Percentiles rank a stretch among this genome's conserved stretches.
Evolutionary conservation across 2,888 invertebrate genomes (phyloP).

Genomic region (Ethmia dodecea): DNA sequence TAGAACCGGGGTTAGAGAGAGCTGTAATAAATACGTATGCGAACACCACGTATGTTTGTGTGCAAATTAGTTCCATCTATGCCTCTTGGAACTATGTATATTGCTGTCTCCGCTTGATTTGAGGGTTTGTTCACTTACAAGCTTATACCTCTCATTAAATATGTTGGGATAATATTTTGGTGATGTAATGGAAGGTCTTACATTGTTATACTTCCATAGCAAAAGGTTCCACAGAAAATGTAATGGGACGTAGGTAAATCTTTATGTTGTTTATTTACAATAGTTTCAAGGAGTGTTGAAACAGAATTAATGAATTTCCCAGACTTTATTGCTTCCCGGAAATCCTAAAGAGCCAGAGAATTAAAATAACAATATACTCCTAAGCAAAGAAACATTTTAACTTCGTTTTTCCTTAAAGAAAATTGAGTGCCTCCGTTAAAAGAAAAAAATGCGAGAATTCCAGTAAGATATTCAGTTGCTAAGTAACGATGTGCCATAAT

Average conservation of each 20-base stretch:
- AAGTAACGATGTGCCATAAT: slow-evolving; percentile 29
- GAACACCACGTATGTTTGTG: slow-evolving; percentile 5
- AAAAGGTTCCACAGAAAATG: too few species aligned
- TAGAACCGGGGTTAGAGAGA: slow-evolving; percentile 6
- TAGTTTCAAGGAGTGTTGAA: too few species aligned
- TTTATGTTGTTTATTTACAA: too few species aligned
- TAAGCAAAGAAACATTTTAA: slow-evolving; percentile 39
- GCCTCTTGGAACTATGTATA: slow-evolving; percentile 2
- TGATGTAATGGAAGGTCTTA: too few species aligned
- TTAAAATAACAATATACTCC: slow-evolving; percentile 45
- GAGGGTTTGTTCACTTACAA: slow-evolving; percentile 4
- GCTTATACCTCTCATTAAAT: too few species aligned
- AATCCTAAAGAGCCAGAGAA: slow-evolving; percentile 18
- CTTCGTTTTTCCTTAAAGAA: slow-evolving; percentile 31
- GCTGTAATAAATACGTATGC: slow-evolving; percentile 12
- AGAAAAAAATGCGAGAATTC: slow-evolving; percentile 29
- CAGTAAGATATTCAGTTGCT: slow-evolving; percentile 29
- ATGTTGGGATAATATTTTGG: too few species aligned
- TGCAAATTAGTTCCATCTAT: slow-evolving; percentile 13
- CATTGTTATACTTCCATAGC: too few species aligned
- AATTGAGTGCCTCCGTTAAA: slow-evolving; percentile 31
- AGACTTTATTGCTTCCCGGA: slow-evolving; percentile 5
- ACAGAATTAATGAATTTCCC: too few species aligned
- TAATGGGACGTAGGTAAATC: too few species aligned
- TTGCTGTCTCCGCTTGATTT: slow-evolving; percentile 10